Base-by-base conservation (phyloP, 1,140 invertebrate species). In the Bombus turneri region DNA sequence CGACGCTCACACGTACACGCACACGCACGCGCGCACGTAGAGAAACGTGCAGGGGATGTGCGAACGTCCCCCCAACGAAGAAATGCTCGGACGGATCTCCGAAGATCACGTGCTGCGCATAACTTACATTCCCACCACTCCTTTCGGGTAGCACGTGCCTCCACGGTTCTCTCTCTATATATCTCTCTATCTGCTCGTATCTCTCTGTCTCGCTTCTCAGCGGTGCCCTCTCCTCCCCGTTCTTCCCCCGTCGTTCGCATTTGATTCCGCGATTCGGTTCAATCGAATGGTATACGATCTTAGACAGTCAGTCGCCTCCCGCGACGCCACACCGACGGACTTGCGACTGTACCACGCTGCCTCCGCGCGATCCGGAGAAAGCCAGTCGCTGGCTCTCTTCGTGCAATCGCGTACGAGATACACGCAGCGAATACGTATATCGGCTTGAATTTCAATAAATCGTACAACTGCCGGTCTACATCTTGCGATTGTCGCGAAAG, bases 101-200 rank as follows among this genome's bases (percentile, higher is more conserved):
- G 91, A 91, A 91, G 91, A 94, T 94, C 93, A 94, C 93, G 93
- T 94, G 93, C 93, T 91, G 91, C 92, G 93, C 93, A 94, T 94
- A 94, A 93, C 93, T 94, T 94, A 92, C 88, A 89, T 91, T 92
- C 91, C 91, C 91, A 87, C 93, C 87, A 89, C 90, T 93, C 87
- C 90, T 93, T 92, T 93, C 88, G 87, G 47, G 87, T 85, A 89
- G 90, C 87, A 88, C 90, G 90, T 90, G 90, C 87, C 84, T 90
- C 80, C 82, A 77, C 71, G 78, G 57, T 82, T 81, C 88, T 91
- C 87, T 84, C 68, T 87, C 75, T 73, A 59, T 78, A 47, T 73
- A 37, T 72, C 43, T 86, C 43, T 82, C 79, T 85, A 87, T 81
- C 71, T 71, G 64, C 31, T 69, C 18, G 43, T 87, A 82, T 88